Evolutionary conservation across 2,113 vertebrate species (phyloP), one percentile per base, ranked within the genome.

Genomic region (Syngnathus typhle): DNA sequence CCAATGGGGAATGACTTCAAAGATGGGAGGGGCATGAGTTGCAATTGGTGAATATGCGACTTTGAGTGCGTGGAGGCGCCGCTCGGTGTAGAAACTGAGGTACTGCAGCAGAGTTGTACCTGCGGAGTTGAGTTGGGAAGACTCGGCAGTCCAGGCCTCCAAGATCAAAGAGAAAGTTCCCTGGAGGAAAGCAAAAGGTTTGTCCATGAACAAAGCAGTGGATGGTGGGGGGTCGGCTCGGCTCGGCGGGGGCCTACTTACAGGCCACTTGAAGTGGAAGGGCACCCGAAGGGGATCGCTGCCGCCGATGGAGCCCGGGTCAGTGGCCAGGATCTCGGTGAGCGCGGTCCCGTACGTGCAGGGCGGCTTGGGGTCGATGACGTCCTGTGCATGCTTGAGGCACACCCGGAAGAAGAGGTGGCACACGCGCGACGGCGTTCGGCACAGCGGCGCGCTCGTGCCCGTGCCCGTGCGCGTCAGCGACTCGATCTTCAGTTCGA

Each of bases 231-330:
- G 61, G 11, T 49, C 59, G n/a, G n/a, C n/a, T n/a, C n/a, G n/a
- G n/a, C n/a, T n/a, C n/a, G 5, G 76, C 23, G n/a, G 58, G n/a
- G 0, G 18, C 16, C 6, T 76, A 82, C 94, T 89, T 71, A 95
- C 95, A 88, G 94, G 94, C 95, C 94, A 96, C 77, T 92, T 91
- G 73, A 94, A 94, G 3, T 60, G 75, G 59, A 96, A 92, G 0
- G 90, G 92, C 32, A 96, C 89, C 1, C 83, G 84, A 68, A 95
- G 71, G 64, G 91, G 91, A 4, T 85, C 83, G 19, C 90, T 91
- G 4, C 60, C 77, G 23, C 89, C 75, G n/a, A 94, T 76, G 55
- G 88, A 87, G 37, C 76, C 78, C 4, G 84, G 68, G 60, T 93
- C 91, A 0, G 86, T 74, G 0, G 76, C 78, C 38, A 93, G 78